Percentiles rank a stretch among this genome's conserved stretches.
phyloP scores from a whole-genome alignment of 2,888 invertebrate genomes.

The Orchesellides sinensis region DNA sequence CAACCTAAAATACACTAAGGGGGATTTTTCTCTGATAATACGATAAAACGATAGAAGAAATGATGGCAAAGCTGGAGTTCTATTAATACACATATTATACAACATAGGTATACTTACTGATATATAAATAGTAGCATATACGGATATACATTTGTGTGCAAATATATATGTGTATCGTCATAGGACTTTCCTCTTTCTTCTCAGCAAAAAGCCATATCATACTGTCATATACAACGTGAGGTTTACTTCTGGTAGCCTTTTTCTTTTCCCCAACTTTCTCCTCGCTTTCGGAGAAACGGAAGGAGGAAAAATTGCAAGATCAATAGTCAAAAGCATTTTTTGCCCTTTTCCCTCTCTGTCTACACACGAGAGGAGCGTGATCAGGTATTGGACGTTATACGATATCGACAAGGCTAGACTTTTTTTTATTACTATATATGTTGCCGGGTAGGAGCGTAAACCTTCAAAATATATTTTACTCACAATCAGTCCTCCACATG shows the following conservation, averaged over 20 bases:
- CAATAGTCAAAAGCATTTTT: constrained; percentile 55
- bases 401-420: not conserved
- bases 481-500: constrained; percentile 5
- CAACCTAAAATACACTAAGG: not conserved
- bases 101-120: not conserved
- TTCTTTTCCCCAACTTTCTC: not conserved
- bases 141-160: constrained; percentile 19
- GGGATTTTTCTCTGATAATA: not conserved
- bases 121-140: not conserved
- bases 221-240: not conserved
- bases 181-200: constrained; percentile 2
- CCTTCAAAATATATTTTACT: not conserved
- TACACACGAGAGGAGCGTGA: not conserved
- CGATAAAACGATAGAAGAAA: not conserved
- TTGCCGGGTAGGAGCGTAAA: not conserved
- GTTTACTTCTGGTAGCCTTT: not conserved
- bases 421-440: not conserved
- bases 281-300: not conserved
- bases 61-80: constrained; percentile 42
- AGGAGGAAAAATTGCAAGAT: constrained; percentile 56
- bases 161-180: not conserved
- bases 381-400: not conserved
- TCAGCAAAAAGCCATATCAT: constrained; percentile 2
- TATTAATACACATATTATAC: not conserved
- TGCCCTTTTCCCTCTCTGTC: constrained; percentile 8